Evolutionary conservation across 2,797 vertebrate genomes (phyloP).

Genomic region (Psittacula derbiana): DNA sequence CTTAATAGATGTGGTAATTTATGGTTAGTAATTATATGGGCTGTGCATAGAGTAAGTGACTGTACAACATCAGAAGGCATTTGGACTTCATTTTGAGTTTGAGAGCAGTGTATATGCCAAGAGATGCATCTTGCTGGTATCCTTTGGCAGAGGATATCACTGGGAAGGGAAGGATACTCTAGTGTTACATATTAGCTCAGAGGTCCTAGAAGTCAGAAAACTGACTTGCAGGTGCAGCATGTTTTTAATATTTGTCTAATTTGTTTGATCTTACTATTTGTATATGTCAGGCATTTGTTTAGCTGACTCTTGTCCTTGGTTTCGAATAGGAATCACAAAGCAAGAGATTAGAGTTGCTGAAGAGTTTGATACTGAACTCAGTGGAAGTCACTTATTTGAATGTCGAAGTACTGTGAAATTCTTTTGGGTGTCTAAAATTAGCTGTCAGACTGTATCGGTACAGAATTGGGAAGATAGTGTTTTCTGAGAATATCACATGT

Average conservation of each 20-base stretch:
- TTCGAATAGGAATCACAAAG: not conserved
- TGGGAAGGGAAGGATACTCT: not conserved
- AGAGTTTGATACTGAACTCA: not conserved
- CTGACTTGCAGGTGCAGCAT: not conserved
- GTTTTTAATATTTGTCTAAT: not conserved
- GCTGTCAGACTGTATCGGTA: not conserved
- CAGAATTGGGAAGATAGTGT: not conserved
- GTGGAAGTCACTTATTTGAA: not conserved
- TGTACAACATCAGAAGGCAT: not conserved
- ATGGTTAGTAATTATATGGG: not conserved
- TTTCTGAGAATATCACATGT: not conserved
- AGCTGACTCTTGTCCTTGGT: not conserved
- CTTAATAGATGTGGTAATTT: not conserved
- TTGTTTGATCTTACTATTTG: not conserved
- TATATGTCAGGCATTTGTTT: not conserved
- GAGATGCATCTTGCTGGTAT: not conserved
- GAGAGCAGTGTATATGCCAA: not conserved
- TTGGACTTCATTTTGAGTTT: not conserved
- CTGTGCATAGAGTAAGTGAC: not conserved
- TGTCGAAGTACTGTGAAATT: not conserved
- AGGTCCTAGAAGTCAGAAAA: not conserved
- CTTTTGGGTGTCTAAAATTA: conserved; percentile 3
- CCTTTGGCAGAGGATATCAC: not conserved
- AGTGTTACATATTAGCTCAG: not conserved
- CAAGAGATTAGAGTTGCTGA: not conserved